Conservation (phyloP, 2,797 vertebrate genomes). For the Bovichtus variegatus region DNA sequence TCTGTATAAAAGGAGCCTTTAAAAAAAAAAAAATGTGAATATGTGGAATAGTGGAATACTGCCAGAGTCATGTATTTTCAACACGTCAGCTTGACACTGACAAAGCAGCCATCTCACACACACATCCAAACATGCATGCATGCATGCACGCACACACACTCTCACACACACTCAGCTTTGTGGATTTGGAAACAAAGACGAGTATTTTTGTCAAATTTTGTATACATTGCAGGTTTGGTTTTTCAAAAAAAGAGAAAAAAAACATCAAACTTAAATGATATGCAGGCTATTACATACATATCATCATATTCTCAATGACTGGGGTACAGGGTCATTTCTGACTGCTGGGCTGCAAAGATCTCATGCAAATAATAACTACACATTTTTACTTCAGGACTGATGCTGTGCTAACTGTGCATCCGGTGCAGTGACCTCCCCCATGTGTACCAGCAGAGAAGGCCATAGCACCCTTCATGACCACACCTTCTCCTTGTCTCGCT, state of each 20-base stretch:
- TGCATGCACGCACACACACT: background rate
- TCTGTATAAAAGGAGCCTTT: constrained; percentile 61
- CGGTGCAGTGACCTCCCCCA: background rate
- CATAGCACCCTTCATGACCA: background rate
- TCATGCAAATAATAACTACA: too few relatives aligned
- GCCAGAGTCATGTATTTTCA: constrained; percentile 65
- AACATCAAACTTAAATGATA: too few relatives aligned
- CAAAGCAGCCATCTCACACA: constrained; percentile 58
- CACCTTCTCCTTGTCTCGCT: too few relatives aligned
- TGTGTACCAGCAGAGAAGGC: background rate
- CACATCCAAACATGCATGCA: constrained; percentile 13
- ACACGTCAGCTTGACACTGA: constrained; percentile 60
- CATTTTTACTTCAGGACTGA: background rate
- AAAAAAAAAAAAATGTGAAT: too few relatives aligned
- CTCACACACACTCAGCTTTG: constrained; percentile 12
- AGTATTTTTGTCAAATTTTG: background rate
- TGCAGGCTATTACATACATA: too few relatives aligned
- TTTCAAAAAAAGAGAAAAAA: background rate
- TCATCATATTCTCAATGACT: too few relatives aligned
- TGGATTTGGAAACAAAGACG: constrained; percentile 12
- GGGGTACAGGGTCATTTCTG: too few relatives aligned
- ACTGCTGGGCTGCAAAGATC: too few relatives aligned
- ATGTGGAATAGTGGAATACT: constrained; percentile 58
- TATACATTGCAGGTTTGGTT: background rate
- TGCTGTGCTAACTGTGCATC: background rate